Base-by-base conservation (phyloP, 1,140 invertebrate genomes). In the Trypoxylus dichotomus region DNA sequence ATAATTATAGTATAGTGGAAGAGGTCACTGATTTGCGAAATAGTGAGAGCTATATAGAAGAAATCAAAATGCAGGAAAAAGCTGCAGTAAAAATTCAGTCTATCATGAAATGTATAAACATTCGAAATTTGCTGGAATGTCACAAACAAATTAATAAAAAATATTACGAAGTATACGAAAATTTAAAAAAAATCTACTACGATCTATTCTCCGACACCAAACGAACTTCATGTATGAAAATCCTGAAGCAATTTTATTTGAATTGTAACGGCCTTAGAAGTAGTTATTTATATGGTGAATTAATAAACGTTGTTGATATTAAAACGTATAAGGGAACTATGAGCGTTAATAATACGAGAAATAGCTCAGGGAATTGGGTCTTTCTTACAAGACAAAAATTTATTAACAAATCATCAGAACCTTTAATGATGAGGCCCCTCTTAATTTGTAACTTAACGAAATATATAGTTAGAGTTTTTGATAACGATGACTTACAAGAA, bases 401-500 rank as follows among this genome's bases (percentile, higher is more conserved):
- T 60, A 32, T 78, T 47, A 58, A 79, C 15, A 79, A 80, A 27
- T 78, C 76, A n/a, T n/a, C 54, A 3, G 37, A 83, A 24, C 76
- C 47, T 0, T 79, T 85, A n/a, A 2, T 72, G 79, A 79, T 85
- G 0, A 78, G 43, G 29, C 75, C 85, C 1, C 76, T 84, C 27
- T 58, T 87, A 7, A 83, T 87, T 68, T 79, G 79, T 6, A 76
- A 81, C 63, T 27, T 85, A 1, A 76, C 80, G 1, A 80, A 75
- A 6, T 84, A 83, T 68, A 76, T 77, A 1, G 54, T 87, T 0
- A 79, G 85, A 13, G 81, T 86, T 0, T 85, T 87, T 43, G 78
- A 86, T 75, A 87, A 87, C 15, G 84, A 86, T 42, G 84, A 80
- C 1, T 54, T 54, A 3, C 27, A 54, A 10, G 86, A 87, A 71